These are phyloP conservation scores for Quadriops clusia DNA, from an alignment of 2,888 invertebrate species.

Conservation along the genomic window DNA sequence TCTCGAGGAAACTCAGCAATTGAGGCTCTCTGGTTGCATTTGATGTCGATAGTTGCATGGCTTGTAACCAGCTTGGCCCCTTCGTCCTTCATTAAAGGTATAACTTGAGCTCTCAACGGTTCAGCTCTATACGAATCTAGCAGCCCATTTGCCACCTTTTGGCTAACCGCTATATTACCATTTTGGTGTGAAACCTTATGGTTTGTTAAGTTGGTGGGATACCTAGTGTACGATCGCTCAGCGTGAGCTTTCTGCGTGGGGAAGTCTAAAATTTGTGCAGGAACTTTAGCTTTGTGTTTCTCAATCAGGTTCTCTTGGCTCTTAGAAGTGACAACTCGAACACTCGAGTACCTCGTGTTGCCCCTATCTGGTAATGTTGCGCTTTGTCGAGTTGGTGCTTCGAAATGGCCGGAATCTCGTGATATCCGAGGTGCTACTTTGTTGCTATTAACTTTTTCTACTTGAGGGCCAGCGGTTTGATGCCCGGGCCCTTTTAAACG, in stretches of 20 bases:
- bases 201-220: constrained; percentile 34
- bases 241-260: constrained; percentile 30
- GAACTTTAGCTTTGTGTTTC: constrained; percentile 3
- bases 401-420: no score
- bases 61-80: constrained; percentile 12
- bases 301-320: no score
- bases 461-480: constrained; percentile 30
- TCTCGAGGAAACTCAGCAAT: constrained; percentile 28
- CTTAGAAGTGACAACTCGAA: no score
- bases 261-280: constrained; percentile 21
- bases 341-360: constrained; percentile 17
- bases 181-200: constrained; percentile 40
- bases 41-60: constrained; percentile 4
- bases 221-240: constrained; percentile 38
- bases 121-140: constrained; percentile 32
- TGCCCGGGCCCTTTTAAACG: constrained; percentile 23
- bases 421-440: constrained; percentile 23
- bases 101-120: constrained; percentile 26
- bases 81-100: constrained; percentile 4
- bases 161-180: constrained; percentile 36
- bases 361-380: constrained; percentile 23
- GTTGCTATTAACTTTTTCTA: constrained; percentile 19
- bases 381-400: no score
- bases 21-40: constrained; percentile 27
- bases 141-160: constrained; percentile 28